These are phyloP conservation scores for Dipodomys spectabilis DNA, from an alignment of 2,113 vertebrate species.

Conservation along the genomic window DNA sequence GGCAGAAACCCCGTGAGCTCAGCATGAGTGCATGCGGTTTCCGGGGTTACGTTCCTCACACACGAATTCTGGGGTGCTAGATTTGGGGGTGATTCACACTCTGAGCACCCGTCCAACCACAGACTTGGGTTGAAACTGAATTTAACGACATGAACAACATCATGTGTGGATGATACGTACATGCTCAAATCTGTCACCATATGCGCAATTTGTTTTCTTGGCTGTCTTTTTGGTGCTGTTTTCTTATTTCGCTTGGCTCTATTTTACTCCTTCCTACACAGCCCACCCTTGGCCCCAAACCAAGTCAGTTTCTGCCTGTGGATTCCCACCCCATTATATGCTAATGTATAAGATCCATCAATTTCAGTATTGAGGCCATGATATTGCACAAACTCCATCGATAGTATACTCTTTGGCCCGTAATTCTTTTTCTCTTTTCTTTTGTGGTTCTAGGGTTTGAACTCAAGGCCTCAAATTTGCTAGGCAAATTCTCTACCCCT, in stretches of 20 bases:
- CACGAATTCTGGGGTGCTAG: neutral
- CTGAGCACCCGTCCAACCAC: fast-evolving
- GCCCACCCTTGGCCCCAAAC: neutral
- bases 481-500: no score
- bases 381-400: no score
- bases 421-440: no score
- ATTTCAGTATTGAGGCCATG: no score
- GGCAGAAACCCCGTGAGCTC: no score
- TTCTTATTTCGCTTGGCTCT: conserved; percentile 24
- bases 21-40: no score
- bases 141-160: neutral
- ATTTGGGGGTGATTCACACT: neutral
- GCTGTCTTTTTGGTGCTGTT: neutral
- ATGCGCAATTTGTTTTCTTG: neutral
- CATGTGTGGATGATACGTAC: neutral
- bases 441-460: no score
- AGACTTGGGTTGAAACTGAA: neutral
- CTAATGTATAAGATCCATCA: fast-evolving
- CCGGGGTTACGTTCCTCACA: neutral
- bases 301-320: neutral
- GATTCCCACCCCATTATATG: fast-evolving
- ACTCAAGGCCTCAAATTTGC: no score
- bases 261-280: neutral
- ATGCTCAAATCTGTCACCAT: neutral
- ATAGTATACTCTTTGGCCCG: no score